phyloP scores from a whole-genome alignment of 2,113 vertebrate genomes.

The Rallus limicola region DNA sequence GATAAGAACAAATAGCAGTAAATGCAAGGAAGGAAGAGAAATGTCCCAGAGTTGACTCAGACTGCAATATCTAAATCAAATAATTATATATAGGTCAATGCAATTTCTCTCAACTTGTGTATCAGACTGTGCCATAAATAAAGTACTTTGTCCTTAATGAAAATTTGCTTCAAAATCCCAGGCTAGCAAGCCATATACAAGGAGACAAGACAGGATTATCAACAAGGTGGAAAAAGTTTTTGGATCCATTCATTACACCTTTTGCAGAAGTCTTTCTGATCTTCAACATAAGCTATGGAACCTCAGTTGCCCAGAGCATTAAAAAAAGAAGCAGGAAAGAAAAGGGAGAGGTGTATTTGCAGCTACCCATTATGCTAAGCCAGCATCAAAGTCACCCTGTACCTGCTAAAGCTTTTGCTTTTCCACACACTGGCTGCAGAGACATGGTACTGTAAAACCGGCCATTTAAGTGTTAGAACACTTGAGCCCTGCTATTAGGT shows the following conservation, averaged over 20 bases:
- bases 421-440: background rate
- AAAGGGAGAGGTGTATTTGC: background rate
- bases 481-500: background rate
- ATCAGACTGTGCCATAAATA: conserved; percentile 11
- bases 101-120: background rate
- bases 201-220: background rate
- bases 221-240: background rate
- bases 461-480: background rate
- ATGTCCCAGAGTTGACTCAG: background rate
- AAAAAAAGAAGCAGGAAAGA: background rate
- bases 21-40: background rate
- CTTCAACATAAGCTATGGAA: background rate
- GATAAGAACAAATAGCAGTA: background rate
- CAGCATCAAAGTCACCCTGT: background rate
- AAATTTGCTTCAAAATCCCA: background rate
- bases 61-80: conserved; percentile 5
- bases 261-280: background rate
- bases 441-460: background rate
- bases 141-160: background rate
- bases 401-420: background rate
- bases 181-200: background rate
- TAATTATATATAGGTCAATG: conserved; percentile 15
- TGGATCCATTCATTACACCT: background rate
- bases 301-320: background rate
- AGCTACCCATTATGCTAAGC: background rate